These are phyloP conservation scores for Sarcophaga rosellei DNA, from an alignment of 2,888 invertebrate species.

Conservation along the genomic window DNA sequence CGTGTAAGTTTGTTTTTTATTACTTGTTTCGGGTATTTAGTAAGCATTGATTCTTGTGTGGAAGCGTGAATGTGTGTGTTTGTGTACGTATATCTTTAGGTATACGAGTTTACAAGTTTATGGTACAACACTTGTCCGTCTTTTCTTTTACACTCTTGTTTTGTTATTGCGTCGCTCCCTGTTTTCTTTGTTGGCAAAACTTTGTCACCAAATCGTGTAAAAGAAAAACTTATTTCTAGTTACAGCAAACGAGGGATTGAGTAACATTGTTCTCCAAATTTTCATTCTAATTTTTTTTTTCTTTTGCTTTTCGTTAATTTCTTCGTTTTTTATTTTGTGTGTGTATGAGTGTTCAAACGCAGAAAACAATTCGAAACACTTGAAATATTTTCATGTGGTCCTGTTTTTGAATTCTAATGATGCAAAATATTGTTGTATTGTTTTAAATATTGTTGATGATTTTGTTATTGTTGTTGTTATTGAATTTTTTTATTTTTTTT, in stretches of 20 bases:
- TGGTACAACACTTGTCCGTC: constrained; percentile 52
- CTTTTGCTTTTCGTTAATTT: constrained; percentile 12
- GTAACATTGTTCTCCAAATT: constrained; percentile 34
- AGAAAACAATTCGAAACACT: constrained; percentile 22
- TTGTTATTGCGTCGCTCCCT: constrained; percentile 1
- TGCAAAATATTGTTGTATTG: constrained; percentile 54
- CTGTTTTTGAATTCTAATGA: constrained; percentile 58
- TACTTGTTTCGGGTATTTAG: too few species aligned
- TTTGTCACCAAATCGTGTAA: constrained; percentile 61
- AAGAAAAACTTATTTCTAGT: constrained; percentile 41
- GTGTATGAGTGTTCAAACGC: neutral
- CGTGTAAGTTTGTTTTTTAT: too few species aligned
- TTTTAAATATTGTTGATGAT: constrained; percentile 41
- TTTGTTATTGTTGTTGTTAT: constrained; percentile 29
- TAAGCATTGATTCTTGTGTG: too few species aligned
- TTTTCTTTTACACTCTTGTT: constrained; percentile 10
- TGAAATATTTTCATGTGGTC: constrained; percentile 20
- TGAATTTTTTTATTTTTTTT: constrained; percentile 13
- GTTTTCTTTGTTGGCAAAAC: constrained; percentile 39
- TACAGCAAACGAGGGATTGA: constrained; percentile 10
- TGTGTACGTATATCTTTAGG: neutral
- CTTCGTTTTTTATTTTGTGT: constrained; percentile 18
- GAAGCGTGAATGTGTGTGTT: neutral
- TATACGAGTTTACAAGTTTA: constrained; percentile 48
- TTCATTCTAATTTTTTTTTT: constrained; percentile 5